Base-by-base conservation (phyloP, 2,888 invertebrate species). In the Ophion slaviceki region DNA sequence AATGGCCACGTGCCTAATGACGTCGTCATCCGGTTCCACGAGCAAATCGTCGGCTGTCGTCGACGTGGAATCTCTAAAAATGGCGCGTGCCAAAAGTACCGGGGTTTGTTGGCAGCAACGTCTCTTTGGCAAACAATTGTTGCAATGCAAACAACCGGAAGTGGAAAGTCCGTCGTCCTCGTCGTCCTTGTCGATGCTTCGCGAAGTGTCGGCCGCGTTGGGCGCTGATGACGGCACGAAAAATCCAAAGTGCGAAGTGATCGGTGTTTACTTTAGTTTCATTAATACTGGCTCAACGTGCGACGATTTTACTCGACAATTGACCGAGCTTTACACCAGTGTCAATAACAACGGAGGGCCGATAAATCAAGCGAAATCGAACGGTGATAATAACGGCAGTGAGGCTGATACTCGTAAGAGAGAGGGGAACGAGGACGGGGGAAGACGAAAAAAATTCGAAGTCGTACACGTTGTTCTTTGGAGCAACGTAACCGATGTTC, bases 221-320 rank as follows among this genome's bases (percentile, higher is more conserved):
- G 89, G 89, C 80, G 91, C 90, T 20, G 89, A 90, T 74, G 88
- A 90, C 53, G 87, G 80, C 5, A 85, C 86, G 64, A 75, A 53
- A 14, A 71, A 75, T 45, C 53, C 78, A n/a, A 86, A 81, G 84
- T 93, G 91, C 89, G 92, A 93, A 84, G 91, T 95, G 76, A 95
- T 96, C 89, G 96, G 96, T 47, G 95, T 96, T 87, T 96, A 96
- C 92, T 96, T 96, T 92, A 96, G 96, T 74, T 96, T 96, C 91
- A 96, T 96, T 20, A 96, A 96, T 90, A 96, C 96, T 86, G 96
- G 96, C 92, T 95, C 95, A 86, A 95, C 95, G 70, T 96, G 96
- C 94, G 96, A 96, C 91, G 96, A 96, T 91, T 96, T 96, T 87
- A 95, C 96, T 20, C 95, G 95, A 87, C 95, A 96, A 89, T 94